These are phyloP conservation scores for Aurelia sp. DNA, from an alignment of 30 jellyfish, hydroid and myxozoan species.

Conservation along the genomic window DNA sequence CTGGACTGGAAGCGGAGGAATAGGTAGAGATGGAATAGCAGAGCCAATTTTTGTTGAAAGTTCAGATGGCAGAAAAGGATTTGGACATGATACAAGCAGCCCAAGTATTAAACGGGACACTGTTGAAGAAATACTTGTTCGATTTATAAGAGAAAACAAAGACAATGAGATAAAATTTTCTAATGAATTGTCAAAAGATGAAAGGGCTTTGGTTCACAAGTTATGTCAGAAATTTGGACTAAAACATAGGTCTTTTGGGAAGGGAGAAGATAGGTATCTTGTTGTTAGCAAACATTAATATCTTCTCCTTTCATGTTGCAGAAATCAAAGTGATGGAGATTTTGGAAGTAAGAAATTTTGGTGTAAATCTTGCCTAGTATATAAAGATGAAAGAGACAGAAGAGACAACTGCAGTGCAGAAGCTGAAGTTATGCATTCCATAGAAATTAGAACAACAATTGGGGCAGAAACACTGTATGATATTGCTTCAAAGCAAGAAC, in stretches of 20 bases:
- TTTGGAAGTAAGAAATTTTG: no score
- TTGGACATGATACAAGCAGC: constrained; percentile 61
- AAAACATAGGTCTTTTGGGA: constrained; percentile 87
- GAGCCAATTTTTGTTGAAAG: constrained; percentile 89
- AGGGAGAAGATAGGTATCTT: constrained; percentile 72
- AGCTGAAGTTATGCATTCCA: no score
- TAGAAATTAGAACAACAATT: no score
- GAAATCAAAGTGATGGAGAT: neutral
- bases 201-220: constrained; percentile 85
- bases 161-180: constrained; percentile 77
- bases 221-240: constrained; percentile 74
- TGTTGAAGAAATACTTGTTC: constrained; percentile 62
- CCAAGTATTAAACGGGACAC: constrained; percentile 45
- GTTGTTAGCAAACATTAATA: constrained; percentile 66
- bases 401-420: no score
- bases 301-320: constrained; percentile 15
- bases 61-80: constrained; percentile 81
- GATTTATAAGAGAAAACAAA: constrained; percentile 57
- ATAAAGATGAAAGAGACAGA: no score
- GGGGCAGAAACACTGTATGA: no score
- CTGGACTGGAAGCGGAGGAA: constrained; percentile 95
- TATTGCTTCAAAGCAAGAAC: no score
- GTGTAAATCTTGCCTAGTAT: no score
- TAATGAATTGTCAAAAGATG: constrained; percentile 79
- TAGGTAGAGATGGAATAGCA: constrained; percentile 79